phyloP scores from a whole-genome alignment of 2,797 vertebrate genomes.

The Epinephelus awoara region DNA sequence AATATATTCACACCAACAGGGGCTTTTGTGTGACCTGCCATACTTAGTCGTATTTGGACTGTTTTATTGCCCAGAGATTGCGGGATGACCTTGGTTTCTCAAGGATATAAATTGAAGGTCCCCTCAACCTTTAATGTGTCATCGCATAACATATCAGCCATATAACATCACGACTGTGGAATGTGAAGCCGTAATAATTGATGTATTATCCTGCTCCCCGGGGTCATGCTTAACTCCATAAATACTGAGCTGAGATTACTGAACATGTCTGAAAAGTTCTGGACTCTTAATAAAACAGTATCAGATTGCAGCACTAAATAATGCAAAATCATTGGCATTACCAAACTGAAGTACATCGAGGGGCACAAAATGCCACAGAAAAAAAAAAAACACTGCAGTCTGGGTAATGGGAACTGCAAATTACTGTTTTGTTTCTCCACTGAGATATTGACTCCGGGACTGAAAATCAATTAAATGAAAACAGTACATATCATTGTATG shows the following conservation, averaged over 20 bases:
- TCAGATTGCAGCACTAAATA: constrained; percentile 27
- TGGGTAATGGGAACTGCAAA: constrained; percentile 61
- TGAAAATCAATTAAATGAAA: constrained; percentile 75
- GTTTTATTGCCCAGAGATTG: constrained; percentile 55
- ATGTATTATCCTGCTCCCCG: background rate
- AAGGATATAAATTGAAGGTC: constrained; percentile 61
- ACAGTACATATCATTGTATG: constrained; percentile 58
- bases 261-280: constrained; percentile 10
- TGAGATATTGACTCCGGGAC: constrained; percentile 64
- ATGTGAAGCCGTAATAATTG: constrained; percentile 18
- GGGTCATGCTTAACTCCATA: constrained; percentile 1
- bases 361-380: constrained; percentile 24
- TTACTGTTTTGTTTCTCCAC: constrained; percentile 62
- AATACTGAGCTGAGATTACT: constrained; percentile 23
- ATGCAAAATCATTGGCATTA: constrained; percentile 44
- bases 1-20: constrained; percentile 61
- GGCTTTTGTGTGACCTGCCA: constrained; percentile 47
- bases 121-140: constrained; percentile 55
- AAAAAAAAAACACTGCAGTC: constrained; percentile 40
- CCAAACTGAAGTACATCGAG: constrained; percentile 23
- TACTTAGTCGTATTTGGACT: constrained; percentile 46
- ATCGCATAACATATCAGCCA: constrained; percentile 37
- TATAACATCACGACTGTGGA: constrained; percentile 19
- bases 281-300: constrained; percentile 31
- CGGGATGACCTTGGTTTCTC: constrained; percentile 64